phyloP scores from a whole-genome alignment of 2,113 vertebrate species.

The Regulus satrapa region DNA sequence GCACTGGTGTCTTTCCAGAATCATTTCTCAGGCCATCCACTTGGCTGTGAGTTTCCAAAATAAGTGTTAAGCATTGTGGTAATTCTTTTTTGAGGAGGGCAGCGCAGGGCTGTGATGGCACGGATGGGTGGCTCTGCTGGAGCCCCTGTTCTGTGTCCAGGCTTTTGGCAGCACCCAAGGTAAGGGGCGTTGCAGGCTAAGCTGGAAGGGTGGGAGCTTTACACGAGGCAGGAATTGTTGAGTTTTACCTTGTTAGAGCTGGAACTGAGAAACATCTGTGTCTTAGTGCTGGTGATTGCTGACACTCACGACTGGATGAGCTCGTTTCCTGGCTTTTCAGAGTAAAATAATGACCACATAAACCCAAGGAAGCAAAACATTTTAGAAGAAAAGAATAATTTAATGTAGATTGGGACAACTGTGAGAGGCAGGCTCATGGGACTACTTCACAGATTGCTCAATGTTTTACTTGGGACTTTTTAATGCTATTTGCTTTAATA shows the following conservation, averaged over 20 bases:
- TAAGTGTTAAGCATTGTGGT: background rate
- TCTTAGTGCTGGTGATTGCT: background rate
- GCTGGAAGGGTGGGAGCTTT: background rate
- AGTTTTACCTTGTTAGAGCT: background rate
- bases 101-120: background rate
- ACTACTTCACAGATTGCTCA: background rate
- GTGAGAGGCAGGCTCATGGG: background rate
- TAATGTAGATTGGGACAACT: background rate
- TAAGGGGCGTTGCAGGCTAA: background rate
- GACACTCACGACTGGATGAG: background rate
- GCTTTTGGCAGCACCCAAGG: background rate
- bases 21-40: background rate
- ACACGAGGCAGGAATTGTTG: background rate
- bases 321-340: background rate
- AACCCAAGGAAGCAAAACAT: background rate
- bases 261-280: background rate
- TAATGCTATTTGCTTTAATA: background rate
- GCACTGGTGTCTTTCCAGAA: background rate
- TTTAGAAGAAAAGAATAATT: background rate
- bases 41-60: background rate
- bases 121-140: background rate
- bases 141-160: background rate
- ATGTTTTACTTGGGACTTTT: background rate
- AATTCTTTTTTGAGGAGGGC: background rate
- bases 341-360: background rate